Evolutionary conservation across 2,797 vertebrate species (phyloP).

Genomic region (Hippocampus kuda): DNA sequence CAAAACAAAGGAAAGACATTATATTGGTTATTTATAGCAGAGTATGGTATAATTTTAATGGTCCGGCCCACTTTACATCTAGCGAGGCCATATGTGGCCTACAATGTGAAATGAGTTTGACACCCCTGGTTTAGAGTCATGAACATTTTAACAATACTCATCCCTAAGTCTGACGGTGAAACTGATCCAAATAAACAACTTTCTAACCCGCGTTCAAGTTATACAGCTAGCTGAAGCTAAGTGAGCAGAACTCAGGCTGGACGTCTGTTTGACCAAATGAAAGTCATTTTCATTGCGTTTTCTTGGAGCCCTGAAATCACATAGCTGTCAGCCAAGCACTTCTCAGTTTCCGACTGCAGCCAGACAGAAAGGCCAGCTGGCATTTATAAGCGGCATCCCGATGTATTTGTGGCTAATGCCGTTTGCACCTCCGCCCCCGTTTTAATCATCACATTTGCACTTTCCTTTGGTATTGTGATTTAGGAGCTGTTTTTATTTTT

Average conservation of each 20-base stretch:
- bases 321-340: constrained; percentile 34
- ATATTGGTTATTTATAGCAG: no score
- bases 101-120: no score
- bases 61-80: no score
- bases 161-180: no score
- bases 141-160: no score
- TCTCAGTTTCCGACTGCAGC: constrained; percentile 46
- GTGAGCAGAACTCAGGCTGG: not conserved
- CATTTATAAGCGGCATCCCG: constrained; percentile 49
- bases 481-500: constrained; percentile 68
- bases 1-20: no score
- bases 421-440: constrained; percentile 44
- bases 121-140: no score
- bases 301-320: constrained; percentile 21
- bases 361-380: constrained; percentile 51
- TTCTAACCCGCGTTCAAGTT: not conserved
- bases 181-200: not conserved
- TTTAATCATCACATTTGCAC: constrained; percentile 64
- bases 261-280: not conserved
- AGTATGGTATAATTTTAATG: no score
- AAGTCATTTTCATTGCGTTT: not conserved
- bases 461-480: constrained; percentile 63
- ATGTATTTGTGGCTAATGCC: constrained; percentile 58
- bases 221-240: not conserved
- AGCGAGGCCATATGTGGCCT: no score